Conservation (phyloP, 1,140 invertebrate genomes). For the Phthorimaea operculella region DNA sequence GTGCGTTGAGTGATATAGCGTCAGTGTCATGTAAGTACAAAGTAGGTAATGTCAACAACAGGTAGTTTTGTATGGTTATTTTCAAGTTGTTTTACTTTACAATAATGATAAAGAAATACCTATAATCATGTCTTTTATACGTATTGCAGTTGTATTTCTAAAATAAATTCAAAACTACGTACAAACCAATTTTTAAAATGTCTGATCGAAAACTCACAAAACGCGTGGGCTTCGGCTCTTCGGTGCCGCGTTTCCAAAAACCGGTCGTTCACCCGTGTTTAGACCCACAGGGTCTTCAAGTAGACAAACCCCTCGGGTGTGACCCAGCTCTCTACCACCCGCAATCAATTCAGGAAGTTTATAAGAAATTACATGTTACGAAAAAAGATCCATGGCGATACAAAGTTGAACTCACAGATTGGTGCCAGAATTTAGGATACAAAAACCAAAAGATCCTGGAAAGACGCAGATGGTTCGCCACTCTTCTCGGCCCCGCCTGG, state of each 20-base stretch:
- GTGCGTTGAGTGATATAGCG: too few species aligned
- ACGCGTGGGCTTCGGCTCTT: constrained; percentile 26
- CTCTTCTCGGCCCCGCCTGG: constrained; percentile 53
- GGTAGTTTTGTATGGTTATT: too few species aligned
- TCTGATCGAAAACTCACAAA: background rate
- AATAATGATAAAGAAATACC: too few species aligned
- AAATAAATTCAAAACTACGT: too few species aligned
- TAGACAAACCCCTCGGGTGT: constrained; percentile 33
- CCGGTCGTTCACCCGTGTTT: constrained; percentile 46
- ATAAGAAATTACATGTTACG: constrained; percentile 26
- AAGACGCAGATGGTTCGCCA: constrained; percentile 30
- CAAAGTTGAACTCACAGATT: constrained; percentile 52
- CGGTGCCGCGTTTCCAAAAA: constrained; percentile 37
- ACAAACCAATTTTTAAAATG: too few species aligned
- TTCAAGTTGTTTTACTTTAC: too few species aligned
- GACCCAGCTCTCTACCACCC: constrained; percentile 49
- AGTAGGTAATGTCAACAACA: too few species aligned
- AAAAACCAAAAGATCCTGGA: constrained; percentile 48
- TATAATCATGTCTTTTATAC: too few species aligned
- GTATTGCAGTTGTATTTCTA: too few species aligned
- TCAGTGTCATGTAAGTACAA: too few species aligned
- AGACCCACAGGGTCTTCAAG: constrained; percentile 43
- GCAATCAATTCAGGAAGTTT: constrained; percentile 30
- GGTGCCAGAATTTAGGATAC: constrained; percentile 54
- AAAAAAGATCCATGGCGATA: constrained; percentile 47